Evolutionary conservation across 2,888 invertebrate species (phyloP).

Genomic region (Conistra vaccinii): DNA sequence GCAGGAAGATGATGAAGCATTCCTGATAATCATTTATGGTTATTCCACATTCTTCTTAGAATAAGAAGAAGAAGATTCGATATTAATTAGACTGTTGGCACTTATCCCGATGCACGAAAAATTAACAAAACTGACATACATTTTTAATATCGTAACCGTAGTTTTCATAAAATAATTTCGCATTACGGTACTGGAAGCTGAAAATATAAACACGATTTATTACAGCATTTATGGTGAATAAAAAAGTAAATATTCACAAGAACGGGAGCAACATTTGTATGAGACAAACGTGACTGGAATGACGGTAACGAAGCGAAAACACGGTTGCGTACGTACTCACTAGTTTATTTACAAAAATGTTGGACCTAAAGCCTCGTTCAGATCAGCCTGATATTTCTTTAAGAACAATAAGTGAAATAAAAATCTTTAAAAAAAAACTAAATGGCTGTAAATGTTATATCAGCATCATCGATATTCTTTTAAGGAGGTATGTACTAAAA

Average conservation of each 20-base stretch:
- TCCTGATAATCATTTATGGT: neutral
- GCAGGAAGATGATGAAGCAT: no score
- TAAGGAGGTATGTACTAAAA: no score
- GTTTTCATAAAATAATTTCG: constrained; percentile 16
- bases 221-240: constrained; percentile 62
- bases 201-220: constrained; percentile 63
- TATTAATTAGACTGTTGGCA: neutral
- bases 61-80: no score
- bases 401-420: no score
- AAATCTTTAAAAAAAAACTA: no score
- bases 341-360: constrained; percentile 64
- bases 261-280: constrained; percentile 67
- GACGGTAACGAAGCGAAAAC: constrained; percentile 65
- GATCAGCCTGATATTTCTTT: neutral
- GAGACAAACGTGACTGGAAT: constrained; percentile 71
- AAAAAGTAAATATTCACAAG: constrained; percentile 64
- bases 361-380: constrained; percentile 36
- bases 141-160: neutral
- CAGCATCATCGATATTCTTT: no score
- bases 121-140: no score
- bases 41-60: neutral
- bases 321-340: constrained; percentile 56
- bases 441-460: no score
- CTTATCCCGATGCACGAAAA: neutral
- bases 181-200: constrained; percentile 16